These are phyloP conservation scores for Sigmodon hispidus DNA, from an alignment of 2,113 vertebrate genomes.

Conservation along the genomic window DNA sequence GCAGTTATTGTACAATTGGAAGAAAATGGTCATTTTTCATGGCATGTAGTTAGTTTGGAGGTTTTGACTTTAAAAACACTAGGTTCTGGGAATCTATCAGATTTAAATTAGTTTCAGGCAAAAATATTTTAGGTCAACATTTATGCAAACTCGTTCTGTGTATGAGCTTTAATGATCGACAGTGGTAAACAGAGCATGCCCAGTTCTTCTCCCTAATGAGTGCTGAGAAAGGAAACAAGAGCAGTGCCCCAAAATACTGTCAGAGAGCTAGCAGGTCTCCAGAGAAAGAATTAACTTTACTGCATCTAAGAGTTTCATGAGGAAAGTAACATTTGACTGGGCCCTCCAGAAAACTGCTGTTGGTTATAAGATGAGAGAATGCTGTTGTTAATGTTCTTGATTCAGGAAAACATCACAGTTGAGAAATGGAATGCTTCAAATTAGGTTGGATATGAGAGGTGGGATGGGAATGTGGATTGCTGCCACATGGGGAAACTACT, in stretches of 20 bases:
- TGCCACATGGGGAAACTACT: neutral
- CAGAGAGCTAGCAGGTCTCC: neutral
- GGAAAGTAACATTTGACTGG: constrained; percentile 37
- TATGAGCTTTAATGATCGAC: neutral
- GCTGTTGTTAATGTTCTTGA: neutral
- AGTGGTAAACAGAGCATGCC: neutral
- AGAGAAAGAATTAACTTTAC: constrained; percentile 14
- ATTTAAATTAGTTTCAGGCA: constrained; percentile 26
- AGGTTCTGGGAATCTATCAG: neutral
- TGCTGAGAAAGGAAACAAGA: constrained; percentile 27
- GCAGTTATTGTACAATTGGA: constrained; percentile 64
- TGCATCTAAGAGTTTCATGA: constrained; percentile 20
- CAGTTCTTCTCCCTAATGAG: neutral
- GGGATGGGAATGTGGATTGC: neutral
- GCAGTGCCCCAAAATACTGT: constrained; percentile 23
- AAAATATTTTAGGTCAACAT: neutral
- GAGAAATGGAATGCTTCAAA: constrained; percentile 40
- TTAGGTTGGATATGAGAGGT: neutral
- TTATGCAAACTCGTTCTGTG: neutral
- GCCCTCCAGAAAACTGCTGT: constrained; percentile 21
- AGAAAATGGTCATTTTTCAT: constrained; percentile 5
- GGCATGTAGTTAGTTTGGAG: neutral
- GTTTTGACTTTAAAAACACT: constrained; percentile 44
- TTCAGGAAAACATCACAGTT: neutral
- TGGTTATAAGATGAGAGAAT: neutral